Evolutionary conservation across 2,113 vertebrate species (phyloP).

Genomic region (Actinemys pallida): DNA sequence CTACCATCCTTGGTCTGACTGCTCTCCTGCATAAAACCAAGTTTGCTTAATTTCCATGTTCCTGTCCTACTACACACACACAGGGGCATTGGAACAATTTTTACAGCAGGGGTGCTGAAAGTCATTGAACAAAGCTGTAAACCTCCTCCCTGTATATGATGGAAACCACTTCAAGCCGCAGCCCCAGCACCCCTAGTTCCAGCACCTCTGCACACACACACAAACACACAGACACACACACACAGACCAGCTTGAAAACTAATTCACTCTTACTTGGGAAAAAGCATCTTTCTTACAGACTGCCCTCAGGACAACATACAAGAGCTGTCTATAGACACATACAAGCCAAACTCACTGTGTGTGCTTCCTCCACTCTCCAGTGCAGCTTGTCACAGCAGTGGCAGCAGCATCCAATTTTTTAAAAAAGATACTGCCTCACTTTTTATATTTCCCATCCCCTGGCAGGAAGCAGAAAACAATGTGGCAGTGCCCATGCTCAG

Average conservation of each 20-base stretch:
- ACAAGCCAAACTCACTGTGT: slow-evolving; percentile 31
- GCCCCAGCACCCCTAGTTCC: too few species aligned
- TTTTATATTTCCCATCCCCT: neutral
- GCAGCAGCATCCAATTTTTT: fast-evolving
- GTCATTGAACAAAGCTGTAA: too few species aligned
- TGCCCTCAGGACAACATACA: fast-evolving
- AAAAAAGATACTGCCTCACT: fast-evolving
- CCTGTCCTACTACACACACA: neutral
- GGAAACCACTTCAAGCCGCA: too few species aligned
- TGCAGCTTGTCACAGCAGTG: neutral
- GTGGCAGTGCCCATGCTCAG: neutral
- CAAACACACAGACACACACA: fast-evolving
- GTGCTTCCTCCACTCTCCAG: neutral
- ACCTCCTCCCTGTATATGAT: too few species aligned
- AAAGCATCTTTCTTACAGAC: neutral
- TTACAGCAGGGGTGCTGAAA: too few species aligned
- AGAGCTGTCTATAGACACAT: neutral
- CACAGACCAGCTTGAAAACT: neutral
- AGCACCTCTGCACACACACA: neutral
- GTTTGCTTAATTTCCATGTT: neutral
- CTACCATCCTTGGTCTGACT: neutral
- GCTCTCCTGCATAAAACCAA: neutral
- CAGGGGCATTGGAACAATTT: neutral
- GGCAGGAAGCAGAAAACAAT: slow-evolving; percentile 21
- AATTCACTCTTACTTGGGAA: neutral